These are phyloP conservation scores for Scelioninae gen. 1 DNA, from an alignment of 2,888 invertebrate species.

Conservation along the genomic window DNA sequence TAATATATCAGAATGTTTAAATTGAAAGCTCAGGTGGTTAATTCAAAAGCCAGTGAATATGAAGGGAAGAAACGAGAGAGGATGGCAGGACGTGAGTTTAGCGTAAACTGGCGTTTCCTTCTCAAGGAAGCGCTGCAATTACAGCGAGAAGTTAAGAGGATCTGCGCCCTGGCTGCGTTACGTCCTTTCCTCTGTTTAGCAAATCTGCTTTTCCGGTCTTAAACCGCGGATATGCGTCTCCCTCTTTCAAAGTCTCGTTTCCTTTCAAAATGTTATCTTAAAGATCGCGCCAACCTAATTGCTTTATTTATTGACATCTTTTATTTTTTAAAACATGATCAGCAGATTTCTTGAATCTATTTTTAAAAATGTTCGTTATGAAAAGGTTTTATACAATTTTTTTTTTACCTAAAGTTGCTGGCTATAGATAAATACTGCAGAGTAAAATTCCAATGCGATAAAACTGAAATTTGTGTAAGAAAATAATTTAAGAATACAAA, in stretches of 20 bases:
- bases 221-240: constrained; percentile 74
- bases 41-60: constrained; percentile 55
- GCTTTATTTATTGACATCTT: constrained; percentile 17
- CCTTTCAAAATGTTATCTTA: constrained; percentile 52
- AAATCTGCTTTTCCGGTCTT: constrained; percentile 74
- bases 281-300: constrained; percentile 17
- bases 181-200: constrained; percentile 63
- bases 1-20: constrained; percentile 6
- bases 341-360: too few relatives aligned
- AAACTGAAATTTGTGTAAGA: too few relatives aligned
- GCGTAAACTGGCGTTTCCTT: constrained; percentile 77
- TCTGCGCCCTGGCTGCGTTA: constrained; percentile 74
- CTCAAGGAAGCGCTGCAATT: constrained; percentile 76
- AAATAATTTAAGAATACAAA: too few relatives aligned
- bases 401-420: too few relatives aligned
- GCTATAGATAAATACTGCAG: too few relatives aligned
- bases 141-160: constrained; percentile 77
- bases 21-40: constrained; percentile 55
- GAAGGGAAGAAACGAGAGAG: constrained; percentile 59
- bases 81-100: constrained; percentile 71
- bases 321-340: too few relatives aligned
- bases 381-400: too few relatives aligned
- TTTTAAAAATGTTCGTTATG: too few relatives aligned
- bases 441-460: too few relatives aligned
- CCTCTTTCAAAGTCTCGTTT: constrained; percentile 21